phyloP scores from a whole-genome alignment of 2,797 vertebrate genomes.

The Nasua narica region DNA sequence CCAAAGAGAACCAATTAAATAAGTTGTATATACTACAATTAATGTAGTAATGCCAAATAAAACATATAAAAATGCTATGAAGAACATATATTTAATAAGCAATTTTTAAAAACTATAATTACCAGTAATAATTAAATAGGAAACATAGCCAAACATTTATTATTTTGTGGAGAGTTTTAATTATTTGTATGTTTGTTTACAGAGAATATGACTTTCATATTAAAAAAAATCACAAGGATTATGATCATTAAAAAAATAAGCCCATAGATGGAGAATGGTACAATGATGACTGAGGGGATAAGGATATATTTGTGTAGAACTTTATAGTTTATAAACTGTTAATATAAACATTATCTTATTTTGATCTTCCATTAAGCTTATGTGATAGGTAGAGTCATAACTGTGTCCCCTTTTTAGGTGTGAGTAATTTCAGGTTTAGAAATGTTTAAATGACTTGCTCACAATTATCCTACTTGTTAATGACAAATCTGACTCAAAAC shows the following conservation, averaged over 20 bases:
- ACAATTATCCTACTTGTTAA: background rate
- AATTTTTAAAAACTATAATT: background rate
- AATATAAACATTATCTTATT: background rate
- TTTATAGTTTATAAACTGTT: background rate
- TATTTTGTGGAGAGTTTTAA: background rate
- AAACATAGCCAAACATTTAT: background rate
- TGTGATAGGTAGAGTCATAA: background rate
- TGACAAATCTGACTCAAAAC: background rate
- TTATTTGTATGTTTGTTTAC: background rate
- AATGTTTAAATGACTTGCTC: background rate
- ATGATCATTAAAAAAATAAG: background rate
- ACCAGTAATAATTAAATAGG: background rate
- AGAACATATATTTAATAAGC: background rate
- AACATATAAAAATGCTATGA: background rate
- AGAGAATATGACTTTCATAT: background rate
- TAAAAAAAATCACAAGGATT: background rate
- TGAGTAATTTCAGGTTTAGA: background rate
- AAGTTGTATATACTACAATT: no score
- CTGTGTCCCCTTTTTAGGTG: background rate
- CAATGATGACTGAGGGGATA: background rate
- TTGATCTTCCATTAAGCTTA: background rate
- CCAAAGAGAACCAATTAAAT: background rate
- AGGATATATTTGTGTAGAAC: background rate
- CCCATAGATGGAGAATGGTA: background rate
- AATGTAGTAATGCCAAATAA: background rate